Percentiles rank a stretch among this genome's conserved stretches.
Conservation (phyloP, 2,888 invertebrate genomes). For the Ennomos fuscantarius region DNA sequence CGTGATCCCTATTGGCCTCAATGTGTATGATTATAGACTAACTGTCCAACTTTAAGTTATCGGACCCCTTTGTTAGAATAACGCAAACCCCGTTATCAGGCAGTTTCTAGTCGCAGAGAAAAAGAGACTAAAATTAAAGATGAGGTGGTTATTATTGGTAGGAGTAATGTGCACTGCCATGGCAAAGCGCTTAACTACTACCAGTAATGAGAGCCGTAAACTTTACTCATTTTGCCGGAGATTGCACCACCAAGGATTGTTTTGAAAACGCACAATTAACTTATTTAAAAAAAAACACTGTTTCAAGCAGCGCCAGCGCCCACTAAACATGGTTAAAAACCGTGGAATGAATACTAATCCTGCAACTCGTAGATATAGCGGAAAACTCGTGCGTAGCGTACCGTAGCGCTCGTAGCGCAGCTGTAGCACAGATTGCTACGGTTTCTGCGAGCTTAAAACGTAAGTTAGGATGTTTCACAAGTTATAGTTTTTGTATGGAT, state of each 20-base stretch:
- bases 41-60: constrained; percentile 38
- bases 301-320: constrained; percentile 2
- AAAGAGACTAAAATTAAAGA: no score
- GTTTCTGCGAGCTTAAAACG: constrained; percentile 6
- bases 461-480: constrained; percentile 5
- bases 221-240: constrained; percentile 74
- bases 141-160: no score
- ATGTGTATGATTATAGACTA: constrained; percentile 46
- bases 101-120: no score
- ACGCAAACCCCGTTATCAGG: constrained; percentile 15
- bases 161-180: constrained; percentile 38
- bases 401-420: constrained; percentile 26
- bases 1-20: constrained; percentile 54
- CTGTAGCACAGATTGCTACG: constrained; percentile 24
- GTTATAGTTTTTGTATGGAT: constrained; percentile 1
- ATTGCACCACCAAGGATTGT: constrained; percentile 46
- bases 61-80: constrained; percentile 34
- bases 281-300: constrained; percentile 24
- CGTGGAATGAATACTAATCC: constrained; percentile 39
- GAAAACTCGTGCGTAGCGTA: constrained; percentile 39
- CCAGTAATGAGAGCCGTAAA: constrained; percentile 72
- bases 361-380: constrained; percentile 36
- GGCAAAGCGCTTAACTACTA: constrained; percentile 61
- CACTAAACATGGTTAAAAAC: constrained; percentile 26
- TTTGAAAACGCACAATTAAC: constrained; percentile 4